phyloP scores from a whole-genome alignment of 2,888 invertebrate genomes.

The Volucella zonaria region DNA sequence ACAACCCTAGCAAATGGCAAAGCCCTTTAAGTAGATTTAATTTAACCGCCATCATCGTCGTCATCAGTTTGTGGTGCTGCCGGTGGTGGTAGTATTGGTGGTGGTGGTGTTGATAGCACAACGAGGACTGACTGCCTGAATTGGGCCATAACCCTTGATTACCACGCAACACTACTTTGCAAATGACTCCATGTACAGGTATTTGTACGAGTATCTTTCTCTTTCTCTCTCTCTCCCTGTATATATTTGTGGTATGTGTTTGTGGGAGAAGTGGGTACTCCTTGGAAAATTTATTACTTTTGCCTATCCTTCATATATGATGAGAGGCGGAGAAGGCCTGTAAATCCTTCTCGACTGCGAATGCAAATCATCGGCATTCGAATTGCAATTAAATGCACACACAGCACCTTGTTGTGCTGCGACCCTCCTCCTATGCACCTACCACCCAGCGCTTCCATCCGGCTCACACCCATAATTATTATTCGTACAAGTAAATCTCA shows the following conservation, averaged over 20 bases:
- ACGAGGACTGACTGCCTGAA: conserved; percentile 36
- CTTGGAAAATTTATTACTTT: conserved; percentile 69
- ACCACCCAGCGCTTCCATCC: background rate
- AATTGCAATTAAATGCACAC: conserved; percentile 72
- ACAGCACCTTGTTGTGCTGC: conserved; percentile 66
- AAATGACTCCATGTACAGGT: background rate
- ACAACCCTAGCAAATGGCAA: conserved; percentile 47
- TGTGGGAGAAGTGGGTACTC: conserved; percentile 52
- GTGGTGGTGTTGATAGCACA: background rate
- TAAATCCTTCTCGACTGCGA: conserved; percentile 52
- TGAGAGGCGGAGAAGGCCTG: background rate
- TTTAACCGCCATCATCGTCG: conserved; percentile 63
- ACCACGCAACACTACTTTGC: conserved; percentile 28
- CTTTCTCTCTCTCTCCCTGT: conserved; percentile 14
- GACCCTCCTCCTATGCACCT: conserved; percentile 27
- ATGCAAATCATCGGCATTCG: conserved; percentile 71
- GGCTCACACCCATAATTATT: conserved; percentile 1
- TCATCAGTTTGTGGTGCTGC: background rate
- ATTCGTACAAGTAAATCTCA: conserved; percentile 6
- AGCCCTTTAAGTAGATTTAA: conserved; percentile 70
- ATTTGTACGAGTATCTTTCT: conserved; percentile 20
- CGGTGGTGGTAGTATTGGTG: no score
- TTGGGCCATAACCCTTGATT: conserved; percentile 60
- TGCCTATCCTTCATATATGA: conserved; percentile 17
- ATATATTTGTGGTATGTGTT: conserved; percentile 8